Conservation (phyloP, 2,113 vertebrate genomes). For the Eclectus roratus region DNA sequence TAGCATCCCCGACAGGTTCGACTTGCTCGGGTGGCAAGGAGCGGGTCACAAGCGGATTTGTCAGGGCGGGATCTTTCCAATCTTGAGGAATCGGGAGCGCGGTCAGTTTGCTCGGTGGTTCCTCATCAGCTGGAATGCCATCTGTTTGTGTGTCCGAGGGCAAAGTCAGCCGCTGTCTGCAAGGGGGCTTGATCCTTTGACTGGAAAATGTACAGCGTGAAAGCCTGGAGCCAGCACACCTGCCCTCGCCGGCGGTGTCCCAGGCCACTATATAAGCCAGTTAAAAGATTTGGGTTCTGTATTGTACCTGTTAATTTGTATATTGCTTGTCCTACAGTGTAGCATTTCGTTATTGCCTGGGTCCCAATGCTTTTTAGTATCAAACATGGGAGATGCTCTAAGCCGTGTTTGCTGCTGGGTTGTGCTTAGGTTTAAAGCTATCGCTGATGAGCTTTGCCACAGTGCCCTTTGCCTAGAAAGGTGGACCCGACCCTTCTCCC, state of each 20-base stretch:
- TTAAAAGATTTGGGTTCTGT: not conserved
- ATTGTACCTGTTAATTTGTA: not conserved
- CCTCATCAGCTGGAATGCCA: not conserved
- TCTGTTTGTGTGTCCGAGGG: not conserved
- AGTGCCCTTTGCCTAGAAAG: not conserved
- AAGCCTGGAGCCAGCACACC: not conserved
- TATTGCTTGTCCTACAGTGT: not conserved
- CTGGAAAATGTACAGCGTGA: not conserved
- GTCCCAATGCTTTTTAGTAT: not conserved
- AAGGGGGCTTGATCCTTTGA: not conserved
- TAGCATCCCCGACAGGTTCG: fast-evolving
- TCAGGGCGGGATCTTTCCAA: not conserved
- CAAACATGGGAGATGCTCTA: not conserved
- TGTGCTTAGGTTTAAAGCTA: not conserved
- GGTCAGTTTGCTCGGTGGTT: not conserved
- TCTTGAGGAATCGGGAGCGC: not conserved
- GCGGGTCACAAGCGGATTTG: not conserved
- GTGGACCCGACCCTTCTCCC: not conserved
- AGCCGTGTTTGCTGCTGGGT: not conserved
- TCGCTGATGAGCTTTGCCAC: not conserved
- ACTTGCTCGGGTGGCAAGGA: not conserved
- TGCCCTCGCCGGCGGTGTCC: not conserved
- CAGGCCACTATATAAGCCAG: fast-evolving
- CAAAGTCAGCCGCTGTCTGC: not conserved
- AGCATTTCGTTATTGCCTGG: not conserved